phyloP scores from a whole-genome alignment of 2,888 invertebrate species.

The Orgyia antiqua region DNA sequence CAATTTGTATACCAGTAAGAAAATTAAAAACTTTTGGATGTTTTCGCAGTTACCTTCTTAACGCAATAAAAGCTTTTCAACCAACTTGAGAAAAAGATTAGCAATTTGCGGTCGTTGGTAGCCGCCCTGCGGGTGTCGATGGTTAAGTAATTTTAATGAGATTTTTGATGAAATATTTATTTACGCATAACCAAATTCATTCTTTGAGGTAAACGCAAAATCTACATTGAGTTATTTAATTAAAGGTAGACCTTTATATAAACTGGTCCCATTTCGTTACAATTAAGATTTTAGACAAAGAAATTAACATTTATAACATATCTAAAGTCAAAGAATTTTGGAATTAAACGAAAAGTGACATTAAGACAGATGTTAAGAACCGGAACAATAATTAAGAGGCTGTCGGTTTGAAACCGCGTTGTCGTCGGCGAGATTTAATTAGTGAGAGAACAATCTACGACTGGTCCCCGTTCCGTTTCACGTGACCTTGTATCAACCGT shows the following conservation, averaged over 20 bases:
- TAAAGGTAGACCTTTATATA: constrained; percentile 9
- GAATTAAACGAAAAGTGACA: constrained; percentile 70
- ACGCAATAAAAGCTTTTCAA: constrained; percentile 41
- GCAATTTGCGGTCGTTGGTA: constrained; percentile 7
- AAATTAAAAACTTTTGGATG: constrained; percentile 64
- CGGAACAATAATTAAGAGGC: constrained; percentile 76
- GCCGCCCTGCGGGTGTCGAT: constrained; percentile 5
- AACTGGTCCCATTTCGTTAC: constrained; percentile 15
- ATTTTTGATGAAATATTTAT: constrained; percentile 8
- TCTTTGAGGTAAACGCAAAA: constrained; percentile 3
- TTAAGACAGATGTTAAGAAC: constrained; percentile 75
- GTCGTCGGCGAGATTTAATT: constrained; percentile 73
- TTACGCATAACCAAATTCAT: constrained; percentile 3
- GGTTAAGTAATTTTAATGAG: constrained; percentile 13
- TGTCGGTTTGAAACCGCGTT: constrained; percentile 70
- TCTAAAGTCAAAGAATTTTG: constrained; percentile 50
- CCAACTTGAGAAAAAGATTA: constrained; percentile 20
- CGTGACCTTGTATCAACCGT: too few species aligned
- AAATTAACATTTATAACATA: constrained; percentile 49
- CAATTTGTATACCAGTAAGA: constrained; percentile 70
- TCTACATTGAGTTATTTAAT: constrained; percentile 11
- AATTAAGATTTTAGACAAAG: constrained; percentile 34
- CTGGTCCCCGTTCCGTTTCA: constrained; percentile 22
- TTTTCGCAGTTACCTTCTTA: constrained; percentile 46
- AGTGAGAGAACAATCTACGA: constrained; percentile 61